Percentiles rank a stretch among this genome's conserved stretches.
These are phyloP conservation scores for Anastrepha obliqua DNA, from an alignment of 1,140 invertebrate species.

Conservation along the genomic window DNA sequence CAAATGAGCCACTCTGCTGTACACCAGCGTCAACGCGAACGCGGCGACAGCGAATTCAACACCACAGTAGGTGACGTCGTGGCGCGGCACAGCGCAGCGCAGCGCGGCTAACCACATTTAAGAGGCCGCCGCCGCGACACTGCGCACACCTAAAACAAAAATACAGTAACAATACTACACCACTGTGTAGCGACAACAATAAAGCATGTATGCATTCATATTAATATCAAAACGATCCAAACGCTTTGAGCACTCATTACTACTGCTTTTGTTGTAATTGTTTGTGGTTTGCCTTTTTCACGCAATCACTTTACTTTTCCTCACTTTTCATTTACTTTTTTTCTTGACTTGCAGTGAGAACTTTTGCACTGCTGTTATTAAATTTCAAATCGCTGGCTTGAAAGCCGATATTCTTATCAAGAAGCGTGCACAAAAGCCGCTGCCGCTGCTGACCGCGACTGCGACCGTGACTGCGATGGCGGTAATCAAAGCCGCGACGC, in stretches of 20 bases:
- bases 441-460: neutral
- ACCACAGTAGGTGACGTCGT: neutral
- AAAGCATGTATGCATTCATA: neutral
- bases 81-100: neutral
- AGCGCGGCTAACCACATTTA: neutral
- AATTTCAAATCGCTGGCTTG: slow-evolving; percentile 24
- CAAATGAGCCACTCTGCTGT: neutral
- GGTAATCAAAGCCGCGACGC: neutral
- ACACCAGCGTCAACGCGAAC: neutral
- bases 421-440: neutral
- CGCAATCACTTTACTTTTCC: slow-evolving; percentile 26
- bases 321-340: neutral
- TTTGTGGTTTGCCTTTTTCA: neutral
- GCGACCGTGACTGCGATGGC: neutral
- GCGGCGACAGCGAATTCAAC: neutral
- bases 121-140: neutral
- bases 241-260: slow-evolving; percentile 10
- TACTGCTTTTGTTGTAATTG: neutral
- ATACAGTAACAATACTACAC: neutral
- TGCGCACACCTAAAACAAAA: slow-evolving; percentile 11
- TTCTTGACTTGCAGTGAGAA: neutral
- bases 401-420: slow-evolving; percentile 34
- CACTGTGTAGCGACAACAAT: neutral
- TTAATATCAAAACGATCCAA: slow-evolving; percentile 21
- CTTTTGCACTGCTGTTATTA: neutral